Percentiles rank a stretch among this genome's conserved stretches.
These are phyloP conservation scores for Ramphastos sulfuratus DNA, from an alignment of 2,113 vertebrate species.

Conservation along the genomic window DNA sequence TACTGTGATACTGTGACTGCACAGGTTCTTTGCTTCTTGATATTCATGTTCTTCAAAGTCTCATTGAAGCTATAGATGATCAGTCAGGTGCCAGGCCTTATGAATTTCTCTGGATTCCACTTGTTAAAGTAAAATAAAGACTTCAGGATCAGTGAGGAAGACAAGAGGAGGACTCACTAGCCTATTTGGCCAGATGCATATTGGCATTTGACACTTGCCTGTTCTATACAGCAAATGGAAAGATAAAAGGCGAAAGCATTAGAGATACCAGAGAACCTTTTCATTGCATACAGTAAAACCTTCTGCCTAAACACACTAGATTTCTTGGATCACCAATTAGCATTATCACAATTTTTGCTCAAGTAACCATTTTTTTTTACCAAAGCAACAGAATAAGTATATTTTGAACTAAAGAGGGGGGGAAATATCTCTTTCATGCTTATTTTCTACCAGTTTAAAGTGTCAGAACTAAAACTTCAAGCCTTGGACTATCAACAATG, in stretches of 20 bases:
- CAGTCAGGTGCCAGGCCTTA: neutral
- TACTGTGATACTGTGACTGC: too few species aligned
- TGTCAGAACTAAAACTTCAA: constrained; percentile 1
- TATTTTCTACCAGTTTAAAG: neutral
- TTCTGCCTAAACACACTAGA: neutral
- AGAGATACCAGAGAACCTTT: neutral
- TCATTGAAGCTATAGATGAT: neutral
- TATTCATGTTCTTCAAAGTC: neutral
- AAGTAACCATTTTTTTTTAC: neutral
- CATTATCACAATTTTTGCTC: neutral
- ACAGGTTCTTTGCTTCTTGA: neutral
- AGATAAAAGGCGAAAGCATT: neutral
- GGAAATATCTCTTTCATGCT: neutral
- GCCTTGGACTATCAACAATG: neutral
- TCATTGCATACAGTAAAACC: neutral
- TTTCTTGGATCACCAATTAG: neutral
- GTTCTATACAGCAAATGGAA: neutral
- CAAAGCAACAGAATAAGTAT: neutral
- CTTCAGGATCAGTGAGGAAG: neutral
- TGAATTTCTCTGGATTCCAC: neutral
- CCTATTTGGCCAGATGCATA: neutral
- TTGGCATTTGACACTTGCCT: neutral
- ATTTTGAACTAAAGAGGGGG: neutral
- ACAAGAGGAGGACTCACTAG: neutral
- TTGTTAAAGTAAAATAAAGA: neutral